Conservation (phyloP, 2,888 invertebrate species). For the Uloborus plumipes region DNA sequence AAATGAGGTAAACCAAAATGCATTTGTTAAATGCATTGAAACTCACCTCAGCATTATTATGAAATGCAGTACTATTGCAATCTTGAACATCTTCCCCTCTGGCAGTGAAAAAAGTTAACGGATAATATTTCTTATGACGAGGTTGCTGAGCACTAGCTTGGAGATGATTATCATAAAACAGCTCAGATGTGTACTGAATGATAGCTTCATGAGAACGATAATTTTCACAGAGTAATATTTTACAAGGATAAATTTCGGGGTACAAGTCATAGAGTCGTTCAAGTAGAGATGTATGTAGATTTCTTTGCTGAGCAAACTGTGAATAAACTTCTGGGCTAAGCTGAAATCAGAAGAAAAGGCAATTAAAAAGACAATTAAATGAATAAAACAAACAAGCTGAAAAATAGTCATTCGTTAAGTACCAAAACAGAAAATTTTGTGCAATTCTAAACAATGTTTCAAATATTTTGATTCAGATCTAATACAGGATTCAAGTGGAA, state of each 20-base stretch:
- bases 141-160: constrained; percentile 82
- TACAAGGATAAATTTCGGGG: constrained; percentile 81
- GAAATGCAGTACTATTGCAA: constrained; percentile 80
- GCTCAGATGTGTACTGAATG: constrained; percentile 83
- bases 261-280: constrained; percentile 85
- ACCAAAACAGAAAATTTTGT: no score
- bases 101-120: constrained; percentile 85
- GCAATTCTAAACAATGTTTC: no score
- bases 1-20: no score
- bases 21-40: not conserved
- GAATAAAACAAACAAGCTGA: no score
- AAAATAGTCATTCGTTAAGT: no score
- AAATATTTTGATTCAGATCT: no score
- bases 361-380: not conserved
- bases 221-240: constrained; percentile 84
- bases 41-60: constrained; percentile 82
- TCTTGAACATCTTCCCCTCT: constrained; percentile 86
- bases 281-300: constrained; percentile 77
- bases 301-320: constrained; percentile 73
- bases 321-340: constrained; percentile 85
- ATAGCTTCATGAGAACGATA: constrained; percentile 87
- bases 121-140: constrained; percentile 80
- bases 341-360: constrained; percentile 70
- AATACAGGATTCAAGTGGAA: no score
- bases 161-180: constrained; percentile 84